phyloP scores from a whole-genome alignment of 2,113 vertebrate species.

The Ochotona princeps region DNA sequence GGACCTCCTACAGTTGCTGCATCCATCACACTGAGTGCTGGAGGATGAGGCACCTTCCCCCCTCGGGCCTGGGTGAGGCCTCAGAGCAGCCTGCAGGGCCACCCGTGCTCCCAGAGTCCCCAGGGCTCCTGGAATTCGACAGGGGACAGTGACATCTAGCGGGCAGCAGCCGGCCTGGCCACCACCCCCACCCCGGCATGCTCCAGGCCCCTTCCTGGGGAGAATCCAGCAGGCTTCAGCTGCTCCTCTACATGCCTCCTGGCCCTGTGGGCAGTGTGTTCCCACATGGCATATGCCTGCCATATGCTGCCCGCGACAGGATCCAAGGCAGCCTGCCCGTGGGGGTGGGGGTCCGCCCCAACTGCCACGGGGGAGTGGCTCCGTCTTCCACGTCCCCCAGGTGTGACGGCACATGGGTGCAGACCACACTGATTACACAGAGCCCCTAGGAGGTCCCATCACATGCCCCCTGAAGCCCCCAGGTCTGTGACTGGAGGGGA shows the following conservation, averaged over 20 bases:
- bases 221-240: too few relatives aligned
- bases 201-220: too few relatives aligned
- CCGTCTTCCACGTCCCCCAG: background rate
- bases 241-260: background rate
- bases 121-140: too few relatives aligned
- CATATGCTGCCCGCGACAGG: constrained; percentile 65
- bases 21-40: background rate
- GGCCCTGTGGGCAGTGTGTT: constrained; percentile 9
- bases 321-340: constrained; percentile 20
- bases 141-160: constrained; percentile 53
- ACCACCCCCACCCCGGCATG: background rate
- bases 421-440: background rate
- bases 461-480: background rate
- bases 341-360: background rate
- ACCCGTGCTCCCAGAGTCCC: too few relatives aligned
- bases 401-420: background rate
- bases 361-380: background rate
- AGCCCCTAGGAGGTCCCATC: background rate
- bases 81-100: too few relatives aligned
- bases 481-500: background rate
- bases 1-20: too few relatives aligned
- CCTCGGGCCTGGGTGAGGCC: background rate
- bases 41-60: background rate
- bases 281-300: constrained; percentile 61
- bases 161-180: background rate